Evolutionary conservation across 2,888 invertebrate species (phyloP).

Genomic region (Abscondita cerata): DNA sequence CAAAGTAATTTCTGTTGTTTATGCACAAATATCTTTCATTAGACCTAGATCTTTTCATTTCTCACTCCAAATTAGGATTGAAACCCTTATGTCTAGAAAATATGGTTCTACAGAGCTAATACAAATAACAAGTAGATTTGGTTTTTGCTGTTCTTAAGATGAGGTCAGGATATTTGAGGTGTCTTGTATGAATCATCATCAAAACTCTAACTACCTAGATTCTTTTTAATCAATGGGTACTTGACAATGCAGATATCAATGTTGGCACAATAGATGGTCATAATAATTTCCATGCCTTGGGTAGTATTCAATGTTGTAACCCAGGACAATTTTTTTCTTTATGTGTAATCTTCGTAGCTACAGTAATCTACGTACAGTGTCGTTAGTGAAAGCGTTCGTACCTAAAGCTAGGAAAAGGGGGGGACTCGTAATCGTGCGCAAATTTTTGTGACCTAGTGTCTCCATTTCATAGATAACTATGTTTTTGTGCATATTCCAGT

Average conservation of each 20-base stretch:
- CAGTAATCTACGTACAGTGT: no score
- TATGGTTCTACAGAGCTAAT: neutral
- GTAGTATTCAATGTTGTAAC: neutral
- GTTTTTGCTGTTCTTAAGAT: neutral
- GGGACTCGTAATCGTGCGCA: no score
- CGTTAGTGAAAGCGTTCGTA: no score
- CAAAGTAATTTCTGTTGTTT: neutral
- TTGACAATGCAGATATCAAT: neutral
- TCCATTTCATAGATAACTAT: no score
- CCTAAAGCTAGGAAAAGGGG: no score
- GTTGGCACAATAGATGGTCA: neutral
- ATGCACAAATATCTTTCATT: neutral
- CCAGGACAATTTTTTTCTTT: no score
- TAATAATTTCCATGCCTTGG: neutral
- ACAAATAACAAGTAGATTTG: neutral
- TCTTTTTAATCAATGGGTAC: neutral
- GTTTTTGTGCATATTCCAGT: no score
- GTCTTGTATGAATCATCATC: neutral
- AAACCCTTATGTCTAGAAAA: neutral
- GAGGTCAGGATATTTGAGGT: neutral
- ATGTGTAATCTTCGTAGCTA: no score
- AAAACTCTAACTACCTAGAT: neutral
- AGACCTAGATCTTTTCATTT: neutral
- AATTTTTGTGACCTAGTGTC: no score
- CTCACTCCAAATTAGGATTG: neutral